Conservation (phyloP, 2,888 invertebrate genomes). For the Stenotaenia linearis region DNA sequence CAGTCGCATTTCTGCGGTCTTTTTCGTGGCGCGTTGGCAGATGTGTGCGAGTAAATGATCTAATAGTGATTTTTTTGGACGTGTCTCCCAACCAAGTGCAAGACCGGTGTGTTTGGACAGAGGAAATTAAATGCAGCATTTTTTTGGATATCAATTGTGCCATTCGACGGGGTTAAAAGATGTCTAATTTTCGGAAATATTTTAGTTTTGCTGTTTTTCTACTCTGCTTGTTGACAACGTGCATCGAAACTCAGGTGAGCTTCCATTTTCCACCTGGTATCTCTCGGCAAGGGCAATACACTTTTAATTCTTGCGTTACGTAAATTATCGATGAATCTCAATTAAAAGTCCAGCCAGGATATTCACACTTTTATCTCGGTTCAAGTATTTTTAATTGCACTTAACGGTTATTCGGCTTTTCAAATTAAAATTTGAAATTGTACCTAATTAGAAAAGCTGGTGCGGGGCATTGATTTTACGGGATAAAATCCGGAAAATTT, state of each 20-base stretch:
- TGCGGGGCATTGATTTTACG: too few relatives aligned
- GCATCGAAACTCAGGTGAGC: not conserved
- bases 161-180: not conserved
- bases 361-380: too few relatives aligned
- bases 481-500: too few relatives aligned
- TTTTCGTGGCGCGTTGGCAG: not conserved
- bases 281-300: not conserved
- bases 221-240: not conserved
- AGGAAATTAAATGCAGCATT: not conserved
- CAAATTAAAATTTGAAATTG: too few relatives aligned
- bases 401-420: not conserved
- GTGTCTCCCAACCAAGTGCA: not conserved
- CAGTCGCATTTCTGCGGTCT: not conserved
- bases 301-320: not conserved
- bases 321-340: too few relatives aligned
- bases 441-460: too few relatives aligned
- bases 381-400: too few relatives aligned
- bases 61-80: not conserved
- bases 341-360: too few relatives aligned
- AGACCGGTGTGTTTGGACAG: not conserved
- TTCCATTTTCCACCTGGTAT: not conserved
- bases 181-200: not conserved
- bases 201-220: not conserved
- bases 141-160: not conserved
- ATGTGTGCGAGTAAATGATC: slow-evolving; percentile 7